A percentile compares a stretch with the other conserved stretches of the same genome.
Conservation (phyloP, 2,797 vertebrate genomes). For the Lithobates sylvaticus region DNA sequence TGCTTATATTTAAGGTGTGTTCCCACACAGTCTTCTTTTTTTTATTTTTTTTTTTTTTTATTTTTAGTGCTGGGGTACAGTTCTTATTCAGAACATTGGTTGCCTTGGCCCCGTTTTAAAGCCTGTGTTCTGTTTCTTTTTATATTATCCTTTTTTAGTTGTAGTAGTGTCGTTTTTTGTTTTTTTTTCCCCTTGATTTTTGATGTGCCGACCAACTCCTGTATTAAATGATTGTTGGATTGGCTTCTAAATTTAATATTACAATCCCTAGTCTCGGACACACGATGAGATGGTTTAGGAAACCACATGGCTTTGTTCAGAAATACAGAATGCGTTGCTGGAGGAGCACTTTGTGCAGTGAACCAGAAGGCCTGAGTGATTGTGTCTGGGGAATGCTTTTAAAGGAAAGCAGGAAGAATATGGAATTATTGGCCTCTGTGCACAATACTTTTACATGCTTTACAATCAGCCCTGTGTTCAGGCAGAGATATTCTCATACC, state of each 20-base stretch:
- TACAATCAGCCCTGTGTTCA: slow-evolving; percentile 44
- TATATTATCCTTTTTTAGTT: neutral
- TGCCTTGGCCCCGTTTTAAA: no score
- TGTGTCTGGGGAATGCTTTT: slow-evolving; percentile 56
- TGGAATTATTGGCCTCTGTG: slow-evolving; percentile 43
- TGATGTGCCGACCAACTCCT: neutral
- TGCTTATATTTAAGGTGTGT: no score
- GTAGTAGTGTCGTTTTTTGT: neutral
- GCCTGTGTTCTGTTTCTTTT: neutral
- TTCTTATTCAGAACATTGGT: no score
- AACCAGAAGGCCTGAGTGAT: slow-evolving; percentile 41
- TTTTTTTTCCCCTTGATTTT: neutral
- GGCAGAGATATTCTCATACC: slow-evolving; percentile 31
- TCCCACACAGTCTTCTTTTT: no score
- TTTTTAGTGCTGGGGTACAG: no score
- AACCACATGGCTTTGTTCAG: slow-evolving; percentile 10
- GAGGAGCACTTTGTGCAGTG: slow-evolving; percentile 58
- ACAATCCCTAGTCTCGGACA: neutral
- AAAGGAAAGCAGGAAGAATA: slow-evolving; percentile 45
- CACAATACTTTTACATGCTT: slow-evolving; percentile 34
- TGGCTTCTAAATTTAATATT: neutral
- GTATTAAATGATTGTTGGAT: neutral
- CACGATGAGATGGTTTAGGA: slow-evolving; percentile 20
- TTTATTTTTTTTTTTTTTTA: no score
- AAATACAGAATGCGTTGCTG: slow-evolving; percentile 29